Evolutionary conservation across 2,797 vertebrate genomes (phyloP).

Genomic region (Spinus olivaceus): DNA sequence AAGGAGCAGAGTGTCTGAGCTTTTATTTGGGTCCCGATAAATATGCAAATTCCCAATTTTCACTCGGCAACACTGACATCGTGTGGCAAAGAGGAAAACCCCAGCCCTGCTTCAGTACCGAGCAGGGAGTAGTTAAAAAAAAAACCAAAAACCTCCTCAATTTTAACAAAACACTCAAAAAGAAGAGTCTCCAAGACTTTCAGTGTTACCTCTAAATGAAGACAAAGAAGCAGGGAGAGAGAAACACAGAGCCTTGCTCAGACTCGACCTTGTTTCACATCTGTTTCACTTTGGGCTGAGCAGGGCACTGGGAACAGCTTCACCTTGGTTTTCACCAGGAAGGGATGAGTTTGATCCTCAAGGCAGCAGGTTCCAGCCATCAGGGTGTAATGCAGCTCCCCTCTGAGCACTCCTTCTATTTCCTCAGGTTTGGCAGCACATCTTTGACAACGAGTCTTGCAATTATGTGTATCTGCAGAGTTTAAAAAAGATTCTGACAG

Average conservation of each 20-base stretch:
- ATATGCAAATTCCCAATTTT: neutral
- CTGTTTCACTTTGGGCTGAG: neutral
- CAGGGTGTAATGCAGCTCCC: neutral
- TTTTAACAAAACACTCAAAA: neutral
- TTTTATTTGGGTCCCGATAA: constrained; percentile 20
- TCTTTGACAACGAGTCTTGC: neutral
- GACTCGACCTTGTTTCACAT: neutral
- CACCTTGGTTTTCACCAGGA: neutral
- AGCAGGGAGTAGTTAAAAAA: neutral
- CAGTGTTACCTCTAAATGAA: neutral
- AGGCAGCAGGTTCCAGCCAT: neutral
- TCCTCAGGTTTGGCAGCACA: neutral
- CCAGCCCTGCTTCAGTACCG: neutral
- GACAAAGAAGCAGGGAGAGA: neutral
- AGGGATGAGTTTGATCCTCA: neutral
- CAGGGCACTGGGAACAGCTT: neutral
- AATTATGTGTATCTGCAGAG: accelerated
- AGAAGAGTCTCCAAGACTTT: neutral
- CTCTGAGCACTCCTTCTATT: neutral
- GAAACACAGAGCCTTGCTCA: neutral
- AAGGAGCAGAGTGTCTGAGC: neutral
- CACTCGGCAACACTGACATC: constrained; percentile 42
- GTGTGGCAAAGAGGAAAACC: constrained; percentile 11
- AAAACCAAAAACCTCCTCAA: accelerated
- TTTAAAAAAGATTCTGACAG: neutral